Conservation (phyloP, 2,888 invertebrate species). For the Gandaritis pyraliata region DNA sequence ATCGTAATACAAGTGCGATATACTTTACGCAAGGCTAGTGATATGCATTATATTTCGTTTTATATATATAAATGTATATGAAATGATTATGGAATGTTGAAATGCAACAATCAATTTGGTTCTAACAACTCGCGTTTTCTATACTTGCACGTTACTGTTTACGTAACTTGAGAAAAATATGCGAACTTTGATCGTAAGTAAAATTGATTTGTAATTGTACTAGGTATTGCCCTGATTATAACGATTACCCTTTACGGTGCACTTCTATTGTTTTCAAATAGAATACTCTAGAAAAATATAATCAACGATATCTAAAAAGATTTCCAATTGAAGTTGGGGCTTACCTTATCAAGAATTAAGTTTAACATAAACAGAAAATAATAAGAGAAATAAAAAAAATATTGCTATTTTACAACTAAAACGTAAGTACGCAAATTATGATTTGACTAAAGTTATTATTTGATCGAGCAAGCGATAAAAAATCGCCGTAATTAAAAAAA, state of each 20-base stretch:
- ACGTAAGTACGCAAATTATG: conserved; percentile 42
- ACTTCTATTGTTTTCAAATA: background rate
- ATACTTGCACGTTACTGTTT: too few relatives aligned
- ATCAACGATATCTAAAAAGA: conserved; percentile 1
- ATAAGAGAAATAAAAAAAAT: conserved; percentile 30
- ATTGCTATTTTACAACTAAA: conserved; percentile 35
- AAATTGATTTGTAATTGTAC: conserved; percentile 25
- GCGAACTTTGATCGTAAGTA: background rate
- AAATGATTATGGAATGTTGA: conserved; percentile 54
- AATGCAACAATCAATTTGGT: conserved; percentile 3
- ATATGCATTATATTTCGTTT: conserved; percentile 59
- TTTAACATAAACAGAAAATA: conserved; percentile 31
- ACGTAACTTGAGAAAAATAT: too few relatives aligned
- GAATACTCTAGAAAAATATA: background rate
- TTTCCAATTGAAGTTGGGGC: conserved; percentile 10
- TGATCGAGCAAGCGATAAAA: conserved; percentile 49
- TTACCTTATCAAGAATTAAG: conserved; percentile 16
- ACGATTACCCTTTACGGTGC: background rate
- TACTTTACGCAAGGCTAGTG: conserved; percentile 59
- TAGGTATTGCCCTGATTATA: conserved; percentile 15
- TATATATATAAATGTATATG: conserved; percentile 42
- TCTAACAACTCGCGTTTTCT: too few relatives aligned
- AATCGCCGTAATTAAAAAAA: conserved; percentile 51
- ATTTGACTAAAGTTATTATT: conserved; percentile 47
- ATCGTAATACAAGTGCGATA: conserved; percentile 61